Evolutionary conservation across 2,113 vertebrate genomes (phyloP), one percentile per base, ranked within the genome.

Genomic region (Toxotes jaculatrix): DNA sequence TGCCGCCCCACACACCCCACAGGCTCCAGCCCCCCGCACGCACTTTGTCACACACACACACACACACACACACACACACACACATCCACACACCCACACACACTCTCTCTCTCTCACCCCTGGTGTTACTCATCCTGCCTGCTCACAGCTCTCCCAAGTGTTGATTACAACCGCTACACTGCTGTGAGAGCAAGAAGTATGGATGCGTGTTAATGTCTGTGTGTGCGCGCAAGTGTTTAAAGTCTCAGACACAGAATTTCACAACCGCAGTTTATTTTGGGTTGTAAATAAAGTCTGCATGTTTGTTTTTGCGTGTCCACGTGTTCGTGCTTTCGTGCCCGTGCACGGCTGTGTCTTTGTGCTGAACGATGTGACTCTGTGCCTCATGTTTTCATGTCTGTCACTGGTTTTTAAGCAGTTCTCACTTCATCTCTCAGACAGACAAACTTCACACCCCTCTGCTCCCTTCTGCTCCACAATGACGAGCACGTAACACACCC

Each of bases 161-260:
- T 93, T 93, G 90, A 93, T 93, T 93, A 92, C 87, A 86, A 88
- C 79, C 68, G 60, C 86, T 87, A 87, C 84, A 83, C 88, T 80
- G 82, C 82, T 72, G 86, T 2, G 64, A 81, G 67, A 40, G 69
- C 0, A 1, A 61, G 59, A 36, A 61, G 38, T 7, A 21, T 27
- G 27, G 27, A 27, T 51, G 61, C 21, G 51, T 43, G 67, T 59
- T 66, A 17, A 82, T 69, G 42, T 81, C 43, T 75, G 65, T 27
- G 60, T 65, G 32, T 19, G 3, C 51, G 3, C 51, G 19, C 17
- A 27, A 38, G 14, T n/a, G 63, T 59, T 51, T 64, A 19, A 3
- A 38, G 17, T 16, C 19, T 16, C 23, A 4, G 10, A 36, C 16
- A 40, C 36, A 31, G 57, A 13, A 45, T 17, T 64, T 21, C 31